phyloP scores from a whole-genome alignment of 2,113 vertebrate genomes.

The Seriola rivoliana region DNA sequence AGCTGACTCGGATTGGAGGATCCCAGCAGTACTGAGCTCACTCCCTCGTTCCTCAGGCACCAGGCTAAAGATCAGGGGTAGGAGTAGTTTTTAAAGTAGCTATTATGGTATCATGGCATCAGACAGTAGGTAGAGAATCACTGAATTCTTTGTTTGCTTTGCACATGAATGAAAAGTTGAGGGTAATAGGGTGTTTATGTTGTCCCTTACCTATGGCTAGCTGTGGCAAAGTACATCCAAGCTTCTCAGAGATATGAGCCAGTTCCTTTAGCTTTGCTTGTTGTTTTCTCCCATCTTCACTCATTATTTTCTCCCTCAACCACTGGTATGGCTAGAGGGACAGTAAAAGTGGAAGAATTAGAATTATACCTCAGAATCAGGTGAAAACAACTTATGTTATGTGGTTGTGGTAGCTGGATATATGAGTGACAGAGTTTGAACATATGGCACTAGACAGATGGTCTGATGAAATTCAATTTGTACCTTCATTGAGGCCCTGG shows the following conservation, averaged over 20 bases:
- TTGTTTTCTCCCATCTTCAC: constrained; percentile 95
- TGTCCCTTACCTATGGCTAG: constrained; percentile 91
- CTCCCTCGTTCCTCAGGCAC: constrained; percentile 97
- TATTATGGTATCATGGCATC: background rate
- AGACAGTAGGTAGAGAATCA: background rate
- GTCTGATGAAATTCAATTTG: background rate
- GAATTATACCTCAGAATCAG: background rate
- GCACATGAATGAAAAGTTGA: constrained; percentile 1
- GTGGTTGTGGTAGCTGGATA: background rate
- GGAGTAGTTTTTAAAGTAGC: constrained; percentile 3
- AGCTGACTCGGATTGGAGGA: constrained; percentile 94
- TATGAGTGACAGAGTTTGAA: background rate
- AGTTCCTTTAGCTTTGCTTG: constrained; percentile 95
- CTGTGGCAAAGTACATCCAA: constrained; percentile 95
- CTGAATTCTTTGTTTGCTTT: background rate
- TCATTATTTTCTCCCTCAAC: constrained; percentile 94
- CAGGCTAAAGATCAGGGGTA: constrained; percentile 85
- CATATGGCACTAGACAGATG: background rate
- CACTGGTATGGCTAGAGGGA: constrained; percentile 93
- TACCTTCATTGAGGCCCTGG: constrained; percentile 97
- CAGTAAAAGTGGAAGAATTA: constrained; percentile 3
- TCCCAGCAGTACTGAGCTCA: constrained; percentile 96
- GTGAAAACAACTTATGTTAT: background rate
- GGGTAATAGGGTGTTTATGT: background rate
- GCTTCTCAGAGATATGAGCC: constrained; percentile 91